Percentiles rank a stretch among this genome's conserved stretches.
Conservation (phyloP, 2,888 invertebrate species). For the Orthonevra nobilis region DNA sequence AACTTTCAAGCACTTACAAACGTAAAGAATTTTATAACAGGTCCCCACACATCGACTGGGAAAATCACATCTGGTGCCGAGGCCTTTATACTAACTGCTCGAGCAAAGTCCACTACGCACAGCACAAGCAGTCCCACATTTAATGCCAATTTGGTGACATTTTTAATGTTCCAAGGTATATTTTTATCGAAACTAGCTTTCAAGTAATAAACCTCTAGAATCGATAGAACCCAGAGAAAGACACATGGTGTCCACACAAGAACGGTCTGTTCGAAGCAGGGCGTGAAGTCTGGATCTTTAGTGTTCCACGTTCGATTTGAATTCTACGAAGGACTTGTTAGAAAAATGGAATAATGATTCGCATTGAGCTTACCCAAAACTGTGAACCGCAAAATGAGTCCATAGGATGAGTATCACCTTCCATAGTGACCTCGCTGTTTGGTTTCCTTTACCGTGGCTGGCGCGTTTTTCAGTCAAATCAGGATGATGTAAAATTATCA, state of each 20-base stretch:
- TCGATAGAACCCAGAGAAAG: constrained; percentile 89
- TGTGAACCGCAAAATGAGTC: constrained; percentile 88
- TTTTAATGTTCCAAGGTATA: constrained; percentile 89
- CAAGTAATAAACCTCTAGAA: constrained; percentile 88
- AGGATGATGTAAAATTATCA: no score
- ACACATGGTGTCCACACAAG: constrained; percentile 94
- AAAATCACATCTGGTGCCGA: constrained; percentile 82
- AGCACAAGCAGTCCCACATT: constrained; percentile 85
- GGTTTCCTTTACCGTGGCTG: background rate
- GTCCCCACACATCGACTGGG: constrained; percentile 88
- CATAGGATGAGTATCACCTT: constrained; percentile 82
- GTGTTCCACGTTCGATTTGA: constrained; percentile 89
- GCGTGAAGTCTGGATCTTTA: constrained; percentile 90
- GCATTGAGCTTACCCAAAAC: constrained; percentile 87
- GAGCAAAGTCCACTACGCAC: constrained; percentile 85
- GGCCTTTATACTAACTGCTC: constrained; percentile 82
- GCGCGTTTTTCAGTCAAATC: no score
- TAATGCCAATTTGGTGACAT: constrained; percentile 85
- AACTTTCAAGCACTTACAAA: constrained; percentile 86
- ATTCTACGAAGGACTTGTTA: constrained; percentile 85
- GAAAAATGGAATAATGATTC: constrained; percentile 6
- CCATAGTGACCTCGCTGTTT: constrained; percentile 70
- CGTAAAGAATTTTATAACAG: constrained; percentile 87
- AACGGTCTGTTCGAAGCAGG: constrained; percentile 95
- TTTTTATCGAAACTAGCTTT: constrained; percentile 87